Base-by-base conservation (phyloP, 2,888 invertebrate species). In the Heteromyza rotundicornis region DNA sequence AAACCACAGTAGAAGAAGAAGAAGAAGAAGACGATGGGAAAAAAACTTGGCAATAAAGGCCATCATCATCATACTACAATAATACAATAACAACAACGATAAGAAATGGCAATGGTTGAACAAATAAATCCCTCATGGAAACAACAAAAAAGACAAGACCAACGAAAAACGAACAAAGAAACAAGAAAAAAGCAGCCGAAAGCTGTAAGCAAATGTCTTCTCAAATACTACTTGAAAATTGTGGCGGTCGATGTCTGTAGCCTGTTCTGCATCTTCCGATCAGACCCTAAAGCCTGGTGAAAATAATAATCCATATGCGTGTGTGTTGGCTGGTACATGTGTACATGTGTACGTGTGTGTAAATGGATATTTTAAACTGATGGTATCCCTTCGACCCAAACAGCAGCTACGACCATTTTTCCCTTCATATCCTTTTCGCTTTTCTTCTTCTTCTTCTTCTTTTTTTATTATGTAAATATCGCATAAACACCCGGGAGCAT, bases 391-490 rank as follows among this genome's bases (percentile, higher is more conserved):
- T 47, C 47, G 47, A 5, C 20, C 20, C 20, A 20, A 20, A 19
- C 20, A n/a, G n/a, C n/a, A n/a, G n/a, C n/a, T n/a, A n/a, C n/a
- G n/a, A n/a, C n/a, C n/a, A 20, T 14, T 47, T 47, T 47, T 40
- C 14, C 2, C 10, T 3, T 3, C 5, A 40, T 40, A 40, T 40
- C 10, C 40, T 40, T n/a, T 40, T 40, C 40, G 47, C 47, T 20
- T 47, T 47, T n/a, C n/a, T n/a, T n/a, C n/a, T n/a, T n/a, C n/a
- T n/a, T n/a, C n/a, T n/a, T n/a, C n/a, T n/a, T n/a, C n/a, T n/a
- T 7, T 70, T 75, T 75, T 80, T 74, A 78, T 78, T 80, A 80
- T 77, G 77, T 73, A 78, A 77, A 80, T 79, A 79, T 75, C 70
- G 68, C 71, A 79, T 75, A 76, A 80, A 79, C 77, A 79, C 73